Evolutionary conservation across 2,797 vertebrate species (phyloP).

Genomic region (Rhadinocentrus ornatus): DNA sequence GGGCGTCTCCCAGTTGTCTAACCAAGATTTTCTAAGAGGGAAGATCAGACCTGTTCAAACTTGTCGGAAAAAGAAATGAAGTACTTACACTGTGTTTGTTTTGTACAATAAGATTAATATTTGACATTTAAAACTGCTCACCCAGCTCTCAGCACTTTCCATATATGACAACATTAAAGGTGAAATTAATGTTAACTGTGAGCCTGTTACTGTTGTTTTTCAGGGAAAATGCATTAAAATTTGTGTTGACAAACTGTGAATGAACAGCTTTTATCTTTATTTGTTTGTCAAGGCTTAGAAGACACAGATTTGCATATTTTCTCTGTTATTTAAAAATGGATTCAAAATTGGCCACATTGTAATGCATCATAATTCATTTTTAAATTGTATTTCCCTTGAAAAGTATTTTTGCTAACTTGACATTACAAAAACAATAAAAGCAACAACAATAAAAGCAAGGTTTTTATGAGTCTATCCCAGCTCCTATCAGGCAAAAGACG

Average conservation of each 20-base stretch:
- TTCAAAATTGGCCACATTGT: not conserved
- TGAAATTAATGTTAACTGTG: slow-evolving; percentile 26
- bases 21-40: slow-evolving; percentile 28
- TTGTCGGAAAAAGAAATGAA: slow-evolving; percentile 12
- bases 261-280: not conserved
- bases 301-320: not conserved
- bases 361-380: not conserved
- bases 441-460: too few species aligned
- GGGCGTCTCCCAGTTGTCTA: slow-evolving; percentile 34
- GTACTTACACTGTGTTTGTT: not conserved
- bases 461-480: too few species aligned
- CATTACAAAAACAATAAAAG: not conserved
- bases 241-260: slow-evolving; percentile 13
- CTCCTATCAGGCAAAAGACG: too few species aligned
- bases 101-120: slow-evolving; percentile 5
- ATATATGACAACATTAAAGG: slow-evolving; percentile 29
- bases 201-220: slow-evolving; percentile 25
- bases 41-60: slow-evolving; percentile 62
- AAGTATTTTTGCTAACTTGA: not conserved
- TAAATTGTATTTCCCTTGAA: not conserved
- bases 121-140: slow-evolving; percentile 8
- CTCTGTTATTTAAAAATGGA: not conserved
- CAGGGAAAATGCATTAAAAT: slow-evolving; percentile 17
- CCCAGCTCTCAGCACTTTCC: slow-evolving; percentile 32
- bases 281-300: not conserved